Evolutionary conservation across 2,888 invertebrate genomes (phyloP).

Genomic region (Chromoteleia sp.): DNA sequence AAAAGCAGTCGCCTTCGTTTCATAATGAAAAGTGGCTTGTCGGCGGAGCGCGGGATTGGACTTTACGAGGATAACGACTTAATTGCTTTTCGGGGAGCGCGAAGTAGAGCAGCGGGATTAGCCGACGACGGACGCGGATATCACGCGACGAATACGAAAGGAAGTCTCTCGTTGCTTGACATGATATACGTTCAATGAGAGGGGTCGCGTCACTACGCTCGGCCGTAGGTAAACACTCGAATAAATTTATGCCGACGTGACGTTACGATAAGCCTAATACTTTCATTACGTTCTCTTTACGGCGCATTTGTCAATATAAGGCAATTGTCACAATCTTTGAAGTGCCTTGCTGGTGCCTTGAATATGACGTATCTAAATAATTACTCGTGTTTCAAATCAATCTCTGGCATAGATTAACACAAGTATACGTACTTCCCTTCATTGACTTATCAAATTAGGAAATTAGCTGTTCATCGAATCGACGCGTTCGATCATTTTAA

Average conservation of each 20-base stretch:
- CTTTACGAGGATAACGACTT: constrained; percentile 59
- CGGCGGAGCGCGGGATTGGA: constrained; percentile 1
- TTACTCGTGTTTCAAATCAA: too few relatives aligned
- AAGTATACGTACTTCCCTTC: too few relatives aligned
- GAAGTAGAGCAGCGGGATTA: constrained; percentile 64
- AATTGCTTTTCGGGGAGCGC: constrained; percentile 68
- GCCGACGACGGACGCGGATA: constrained; percentile 50
- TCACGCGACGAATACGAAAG: constrained; percentile 69
- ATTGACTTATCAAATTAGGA: too few relatives aligned
- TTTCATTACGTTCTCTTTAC: constrained; percentile 46
- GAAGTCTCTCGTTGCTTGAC: constrained; percentile 78
- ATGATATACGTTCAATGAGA: constrained; percentile 75
- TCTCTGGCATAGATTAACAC: too few relatives aligned
- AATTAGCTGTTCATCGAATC: too few relatives aligned
- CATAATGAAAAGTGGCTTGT: constrained; percentile 33
- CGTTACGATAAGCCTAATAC: constrained; percentile 41
- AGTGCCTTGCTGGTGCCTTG: background rate
- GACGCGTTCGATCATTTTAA: too few relatives aligned
- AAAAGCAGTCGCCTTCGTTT: constrained; percentile 22
- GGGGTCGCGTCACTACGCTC: constrained; percentile 67
- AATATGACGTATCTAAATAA: background rate
- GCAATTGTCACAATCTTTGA: constrained; percentile 17
- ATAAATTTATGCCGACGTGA: constrained; percentile 50
- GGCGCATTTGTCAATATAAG: constrained; percentile 36
- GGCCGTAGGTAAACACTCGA: constrained; percentile 57